Evolutionary conservation across 2,888 invertebrate genomes (phyloP), one percentile per base, ranked within the genome.

Genomic region (Holacanthella duospinosa): DNA sequence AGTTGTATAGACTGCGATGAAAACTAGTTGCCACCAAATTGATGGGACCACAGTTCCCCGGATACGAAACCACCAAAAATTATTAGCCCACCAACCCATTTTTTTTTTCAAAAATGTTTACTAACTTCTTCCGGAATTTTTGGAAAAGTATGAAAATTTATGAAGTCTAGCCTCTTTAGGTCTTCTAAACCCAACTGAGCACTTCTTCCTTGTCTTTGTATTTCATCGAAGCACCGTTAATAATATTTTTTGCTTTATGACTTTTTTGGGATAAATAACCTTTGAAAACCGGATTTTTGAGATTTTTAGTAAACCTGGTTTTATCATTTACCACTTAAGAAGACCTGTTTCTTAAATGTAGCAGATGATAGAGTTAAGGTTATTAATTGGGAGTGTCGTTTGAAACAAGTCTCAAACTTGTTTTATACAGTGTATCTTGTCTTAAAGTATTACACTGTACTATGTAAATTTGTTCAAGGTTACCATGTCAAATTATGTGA

Each of bases 11-110:
- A 63, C 0, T 2, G 43, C 27, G 1, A 63, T 1, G 2, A 63
- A 1, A 2, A 63, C 0, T 19, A 62, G 16, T 26, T 59, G 55
- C 27, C 28, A 54, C 63, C 63, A 63, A 43, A 55, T 36, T 36
- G 36, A 6, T 16, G 19, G 12, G 21, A 48, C 4, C 4, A 48
- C 48, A 48, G 48, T 48, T 4, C 48, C 48, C n/a, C 21, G 6
- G 4, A 48, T 21, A 4, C 48, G 48, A 21, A 48, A 48, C 48
- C 48, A 48, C 48, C 48, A 48, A 48, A 48, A 48, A 9, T 9
- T 48, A 9, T 9, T 21, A 21, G 48, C 48, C 48, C 48, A 48
- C 48, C 48, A 48, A 9, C 48, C 48, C 48, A 48, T 48, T 9
- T n/a, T 48, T 9, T n/a, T 16, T 4, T 48, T n/a, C n/a, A n/a